phyloP scores from a whole-genome alignment of 2,113 vertebrate species.

The Periophthalmodon schlosseri region DNA sequence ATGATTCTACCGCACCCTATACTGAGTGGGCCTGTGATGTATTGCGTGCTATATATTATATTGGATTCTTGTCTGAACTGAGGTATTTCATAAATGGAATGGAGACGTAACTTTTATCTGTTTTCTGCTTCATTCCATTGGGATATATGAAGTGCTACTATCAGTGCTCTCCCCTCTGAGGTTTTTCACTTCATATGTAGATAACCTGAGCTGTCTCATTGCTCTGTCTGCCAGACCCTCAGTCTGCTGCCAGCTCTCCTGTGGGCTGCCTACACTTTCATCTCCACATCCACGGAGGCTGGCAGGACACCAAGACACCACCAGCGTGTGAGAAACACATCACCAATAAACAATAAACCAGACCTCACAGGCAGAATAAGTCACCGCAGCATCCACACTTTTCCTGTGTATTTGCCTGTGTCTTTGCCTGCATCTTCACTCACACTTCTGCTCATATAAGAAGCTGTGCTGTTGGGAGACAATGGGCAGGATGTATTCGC shows the following conservation, averaged over 20 bases:
- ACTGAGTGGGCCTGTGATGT: not conserved
- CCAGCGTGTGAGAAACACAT: conserved; percentile 51
- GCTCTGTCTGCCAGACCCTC: conserved; percentile 65
- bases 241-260: conserved; percentile 58
- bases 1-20: not conserved
- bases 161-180: not conserved
- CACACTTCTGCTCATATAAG: conserved; percentile 42
- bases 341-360: conserved; percentile 66
- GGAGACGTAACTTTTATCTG: not conserved
- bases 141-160: conserved; percentile 13
- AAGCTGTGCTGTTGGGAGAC: conserved; percentile 25
- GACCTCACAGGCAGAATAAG: conserved; percentile 68
- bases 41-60: not conserved
- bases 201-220: conserved; percentile 41
- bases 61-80: conserved; percentile 4
- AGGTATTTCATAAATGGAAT: conserved; percentile 1
- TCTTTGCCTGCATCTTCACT: conserved; percentile 37
- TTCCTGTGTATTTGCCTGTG: not conserved
- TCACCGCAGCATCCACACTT: conserved; percentile 52
- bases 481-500: conserved; percentile 52
- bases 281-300: conserved; percentile 57
- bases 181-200: conserved; percentile 47
- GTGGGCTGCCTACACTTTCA: conserved; percentile 67
- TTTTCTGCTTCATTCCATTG: conserved; percentile 11
- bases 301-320: conserved; percentile 30